Conservation (phyloP, 2,888 invertebrate species). For the Anoplius nigerrimus region DNA sequence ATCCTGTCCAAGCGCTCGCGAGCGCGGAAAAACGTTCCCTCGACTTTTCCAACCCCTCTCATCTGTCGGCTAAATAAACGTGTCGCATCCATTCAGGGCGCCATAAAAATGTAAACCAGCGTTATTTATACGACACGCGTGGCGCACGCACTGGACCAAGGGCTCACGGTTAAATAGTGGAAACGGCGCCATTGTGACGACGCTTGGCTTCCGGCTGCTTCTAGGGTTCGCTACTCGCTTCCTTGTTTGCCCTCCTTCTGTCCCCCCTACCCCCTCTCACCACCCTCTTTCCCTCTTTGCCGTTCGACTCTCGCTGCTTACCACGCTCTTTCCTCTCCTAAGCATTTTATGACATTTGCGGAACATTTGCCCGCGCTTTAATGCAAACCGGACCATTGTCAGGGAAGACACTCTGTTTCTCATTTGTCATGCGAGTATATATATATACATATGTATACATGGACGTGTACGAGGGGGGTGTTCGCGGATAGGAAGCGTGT, state of each 20-base stretch:
- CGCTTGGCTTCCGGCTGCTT: constrained; percentile 61
- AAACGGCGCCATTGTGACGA: constrained; percentile 59
- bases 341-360: too few relatives aligned
- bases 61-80: constrained; percentile 3
- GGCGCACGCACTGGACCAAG: constrained; percentile 46
- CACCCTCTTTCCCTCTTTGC: neutral
- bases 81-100: constrained; percentile 14
- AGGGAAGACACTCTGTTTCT: too few relatives aligned
- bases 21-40: neutral
- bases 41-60: neutral
- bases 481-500: too few relatives aligned
- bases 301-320: neutral
- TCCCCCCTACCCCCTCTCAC: neutral
- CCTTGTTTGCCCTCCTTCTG: constrained; percentile 2
- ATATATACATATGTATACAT: too few relatives aligned
- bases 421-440: too few relatives aligned
- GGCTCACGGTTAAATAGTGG: constrained; percentile 50
- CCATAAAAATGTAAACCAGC: constrained; percentile 67
- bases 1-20: neutral
- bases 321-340: too few relatives aligned
- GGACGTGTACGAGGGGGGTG: too few relatives aligned
- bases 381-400: too few relatives aligned
- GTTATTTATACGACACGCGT: constrained; percentile 66
- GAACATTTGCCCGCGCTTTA: too few relatives aligned
- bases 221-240: constrained; percentile 23